Percentiles rank a stretch among this genome's conserved stretches.
These are phyloP conservation scores for Coremacera marginata DNA, from an alignment of 2,888 invertebrate species.

Conservation along the genomic window DNA sequence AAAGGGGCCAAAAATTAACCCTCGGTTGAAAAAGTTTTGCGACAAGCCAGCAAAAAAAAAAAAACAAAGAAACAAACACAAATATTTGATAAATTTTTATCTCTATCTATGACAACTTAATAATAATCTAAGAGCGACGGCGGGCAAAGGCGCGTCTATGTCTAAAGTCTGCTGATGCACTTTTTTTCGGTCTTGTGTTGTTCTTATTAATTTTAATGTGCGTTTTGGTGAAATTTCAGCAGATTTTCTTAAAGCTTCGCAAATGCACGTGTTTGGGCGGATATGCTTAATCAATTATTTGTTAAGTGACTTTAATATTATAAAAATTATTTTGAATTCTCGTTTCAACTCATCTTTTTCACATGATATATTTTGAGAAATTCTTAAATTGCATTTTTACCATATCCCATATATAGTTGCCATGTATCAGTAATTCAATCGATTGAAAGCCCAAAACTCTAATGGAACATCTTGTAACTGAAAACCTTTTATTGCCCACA, in stretches of 20 bases:
- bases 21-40: constrained; percentile 26
- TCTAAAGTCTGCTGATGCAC: constrained; percentile 21
- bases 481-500: no score
- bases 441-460: no score
- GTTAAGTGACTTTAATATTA: neutral
- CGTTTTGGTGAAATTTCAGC: neutral
- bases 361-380: neutral
- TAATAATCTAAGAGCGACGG: constrained; percentile 53
- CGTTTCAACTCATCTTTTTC: no score
- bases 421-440: no score
- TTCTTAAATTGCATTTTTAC: no score
- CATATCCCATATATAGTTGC: no score
- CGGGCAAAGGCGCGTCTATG: constrained; percentile 25
- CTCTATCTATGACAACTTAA: constrained; percentile 65
- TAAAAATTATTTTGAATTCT: neutral
- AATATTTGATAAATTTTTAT: constrained; percentile 62
- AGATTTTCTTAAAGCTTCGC: neutral
- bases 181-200: constrained; percentile 35
- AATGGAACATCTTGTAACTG: no score
- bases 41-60: neutral
- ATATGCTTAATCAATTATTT: no score
- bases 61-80: constrained; percentile 7
- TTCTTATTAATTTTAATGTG: constrained; percentile 14
- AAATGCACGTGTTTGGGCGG: neutral
- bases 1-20: constrained; percentile 49